Base-by-base conservation (phyloP, 2,113 vertebrate species). In the Seriola dumerili region DNA sequence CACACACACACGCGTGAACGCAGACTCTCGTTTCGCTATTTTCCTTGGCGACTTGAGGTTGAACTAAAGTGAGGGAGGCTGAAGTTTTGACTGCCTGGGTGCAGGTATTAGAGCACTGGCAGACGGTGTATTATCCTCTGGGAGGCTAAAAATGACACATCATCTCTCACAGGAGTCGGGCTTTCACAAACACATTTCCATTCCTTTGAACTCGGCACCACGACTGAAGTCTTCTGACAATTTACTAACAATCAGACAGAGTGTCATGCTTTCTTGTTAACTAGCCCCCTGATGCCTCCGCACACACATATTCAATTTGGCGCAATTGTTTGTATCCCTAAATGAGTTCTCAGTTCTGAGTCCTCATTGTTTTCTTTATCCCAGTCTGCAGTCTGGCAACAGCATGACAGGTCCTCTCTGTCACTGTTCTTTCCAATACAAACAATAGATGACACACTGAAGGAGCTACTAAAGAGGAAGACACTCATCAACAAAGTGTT, bases 101-200 rank as follows among this genome's bases (percentile, higher is more conserved):
- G 76, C 76, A 83, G 78, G 85, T 89, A 89, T 74, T 84, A 90
- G 76, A 80, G 85, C 65, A 7, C 69, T 44, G 81, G 78, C 89
- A 77, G 85, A 57, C 5, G 16, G 29, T 3, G 42, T 46, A 17
- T 80, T 83, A 65, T 92, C 88, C 88, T 88, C 72, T 42, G 85
- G 85, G 92, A 93, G 79, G 76, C 54, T 84, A 75, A 85, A 85
- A 87, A 88, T 87, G 91, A 93, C 91, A 93, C 79, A 78, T 81
- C 83, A 76, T 81, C 78, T 91, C 89, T 84, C 89, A 23, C 32
- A 44, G 81, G 91, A 82, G 79, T 74, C 50, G 57, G 57, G 88
- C 78, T 85, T 88, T 82, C 80, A 84, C 81, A 81, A 87, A 88
- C 77, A 80, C 85, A 91, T 92, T 90, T 89, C 83, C 85, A 88